phyloP scores from a whole-genome alignment of 2,797 vertebrate species.

The Arctocebus calabarensis region DNA sequence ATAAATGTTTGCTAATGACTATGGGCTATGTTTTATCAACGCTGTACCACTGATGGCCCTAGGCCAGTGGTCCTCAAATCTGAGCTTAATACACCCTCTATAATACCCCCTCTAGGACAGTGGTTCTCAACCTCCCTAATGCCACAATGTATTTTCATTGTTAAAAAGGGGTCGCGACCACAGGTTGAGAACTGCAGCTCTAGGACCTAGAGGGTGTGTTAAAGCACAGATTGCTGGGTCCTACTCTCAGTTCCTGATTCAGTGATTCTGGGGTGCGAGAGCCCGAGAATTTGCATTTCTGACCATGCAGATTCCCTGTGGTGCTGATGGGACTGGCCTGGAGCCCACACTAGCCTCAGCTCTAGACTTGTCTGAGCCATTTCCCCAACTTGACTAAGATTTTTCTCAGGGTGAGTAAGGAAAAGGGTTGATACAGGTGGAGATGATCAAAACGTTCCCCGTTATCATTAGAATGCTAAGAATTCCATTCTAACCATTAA shows the following conservation, averaged over 20 bases:
- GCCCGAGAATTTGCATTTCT: not conserved
- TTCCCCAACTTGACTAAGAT: not conserved
- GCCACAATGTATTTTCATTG: too few relatives aligned
- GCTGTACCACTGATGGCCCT: not conserved
- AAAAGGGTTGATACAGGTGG: not conserved
- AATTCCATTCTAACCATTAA: slow-evolving; percentile 24
- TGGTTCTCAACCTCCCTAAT: too few relatives aligned
- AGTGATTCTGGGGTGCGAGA: not conserved
- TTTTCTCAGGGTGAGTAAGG: slow-evolving; percentile 6
- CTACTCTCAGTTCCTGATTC: not conserved
- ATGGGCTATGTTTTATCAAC: not conserved
- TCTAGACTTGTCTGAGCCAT: not conserved
- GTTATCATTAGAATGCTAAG: slow-evolving; percentile 21
- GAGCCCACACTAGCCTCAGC: not conserved
- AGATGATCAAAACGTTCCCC: not conserved
- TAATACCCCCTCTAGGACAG: not conserved
- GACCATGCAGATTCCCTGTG: not conserved
- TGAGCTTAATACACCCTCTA: not conserved
- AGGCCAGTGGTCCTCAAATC: not conserved
- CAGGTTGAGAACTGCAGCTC: too few relatives aligned
- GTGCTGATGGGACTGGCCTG: not conserved
- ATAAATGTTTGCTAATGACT: not conserved
- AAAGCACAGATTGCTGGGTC: not conserved
- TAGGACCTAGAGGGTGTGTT: not conserved
- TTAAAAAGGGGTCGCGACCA: too few relatives aligned